Evolutionary conservation across 2,888 invertebrate species (phyloP).

Genomic region (Aelia acuminata): DNA sequence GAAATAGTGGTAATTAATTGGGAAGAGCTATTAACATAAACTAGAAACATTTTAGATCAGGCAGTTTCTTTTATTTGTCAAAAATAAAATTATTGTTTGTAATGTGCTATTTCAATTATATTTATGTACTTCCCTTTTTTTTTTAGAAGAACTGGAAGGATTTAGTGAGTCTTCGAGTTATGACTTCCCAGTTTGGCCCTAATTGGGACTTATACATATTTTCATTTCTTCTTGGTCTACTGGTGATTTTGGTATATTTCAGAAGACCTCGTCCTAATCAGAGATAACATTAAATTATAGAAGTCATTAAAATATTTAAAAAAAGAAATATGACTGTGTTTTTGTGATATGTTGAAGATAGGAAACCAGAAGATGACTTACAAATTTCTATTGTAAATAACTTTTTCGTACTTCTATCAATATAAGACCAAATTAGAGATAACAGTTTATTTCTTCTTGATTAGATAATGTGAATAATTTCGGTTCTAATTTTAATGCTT

Average conservation of each 20-base stretch:
- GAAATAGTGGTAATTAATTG: too few species aligned
- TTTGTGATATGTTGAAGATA: conserved; percentile 48
- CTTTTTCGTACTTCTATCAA: conserved; percentile 27
- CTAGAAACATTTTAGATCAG: too few species aligned
- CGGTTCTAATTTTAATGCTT: not conserved
- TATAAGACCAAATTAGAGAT: not conserved
- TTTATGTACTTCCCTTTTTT: conserved; percentile 66
- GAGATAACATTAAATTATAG: conserved; percentile 59
- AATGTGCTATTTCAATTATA: not conserved
- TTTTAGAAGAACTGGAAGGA: conserved; percentile 74
- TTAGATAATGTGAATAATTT: not conserved
- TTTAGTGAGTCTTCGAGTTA: conserved; percentile 73
- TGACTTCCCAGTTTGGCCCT: conserved; percentile 81
- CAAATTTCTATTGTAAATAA: conserved; percentile 48
- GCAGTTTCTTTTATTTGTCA: too few species aligned
- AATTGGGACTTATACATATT: conserved; percentile 97
- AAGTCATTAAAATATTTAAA: not conserved
- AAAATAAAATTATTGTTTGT: too few species aligned
- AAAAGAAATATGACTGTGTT: conserved; percentile 18
- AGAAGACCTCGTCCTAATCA: conserved; percentile 73
- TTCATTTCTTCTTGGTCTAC: conserved; percentile 83
- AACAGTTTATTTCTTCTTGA: not conserved
- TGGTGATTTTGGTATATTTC: conserved; percentile 86
- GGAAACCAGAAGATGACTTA: conserved; percentile 37
- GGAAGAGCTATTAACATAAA: too few species aligned